A percentile compares a stretch with the other conserved stretches of the same genome.
Evolutionary conservation across 2,113 vertebrate genomes (phyloP).

Genomic region (Phrynosoma platyrhinos): DNA sequence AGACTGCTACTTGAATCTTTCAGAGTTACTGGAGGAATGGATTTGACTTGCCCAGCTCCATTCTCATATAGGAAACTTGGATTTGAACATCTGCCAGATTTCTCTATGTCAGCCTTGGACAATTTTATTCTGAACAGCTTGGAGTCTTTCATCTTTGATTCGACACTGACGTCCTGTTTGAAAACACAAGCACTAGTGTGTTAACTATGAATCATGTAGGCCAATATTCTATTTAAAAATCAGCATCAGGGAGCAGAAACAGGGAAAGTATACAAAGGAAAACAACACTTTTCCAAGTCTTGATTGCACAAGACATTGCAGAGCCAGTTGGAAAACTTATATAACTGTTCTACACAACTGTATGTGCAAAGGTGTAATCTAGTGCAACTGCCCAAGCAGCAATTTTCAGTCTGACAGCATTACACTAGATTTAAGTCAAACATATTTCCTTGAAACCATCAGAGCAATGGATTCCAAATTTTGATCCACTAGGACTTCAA

Average conservation of each 20-base stretch:
- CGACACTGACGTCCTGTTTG: conserved; percentile 71
- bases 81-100: conserved; percentile 53
- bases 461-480: too few relatives aligned
- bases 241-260: neutral
- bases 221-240: neutral
- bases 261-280: neutral
- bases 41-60: conserved; percentile 47
- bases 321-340: too few relatives aligned
- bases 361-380: too few relatives aligned
- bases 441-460: too few relatives aligned
- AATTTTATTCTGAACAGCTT: conserved; percentile 70
- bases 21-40: conserved; percentile 60
- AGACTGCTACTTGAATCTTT: conserved; percentile 67
- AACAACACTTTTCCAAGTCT: neutral
- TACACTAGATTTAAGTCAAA: too few relatives aligned
- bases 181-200: conserved; percentile 53
- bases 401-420: too few relatives aligned
- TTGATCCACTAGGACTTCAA: too few relatives aligned
- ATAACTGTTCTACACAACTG: too few relatives aligned
- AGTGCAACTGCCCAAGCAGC: too few relatives aligned
- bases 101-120: conserved; percentile 67
- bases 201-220: conserved; percentile 17
- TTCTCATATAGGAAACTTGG: conserved; percentile 54
- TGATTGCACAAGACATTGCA: too few relatives aligned
- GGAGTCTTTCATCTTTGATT: conserved; percentile 68